These are phyloP conservation scores for Plectus sambesii DNA, from an alignment of 1,140 invertebrate genomes.

Conservation along the genomic window DNA sequence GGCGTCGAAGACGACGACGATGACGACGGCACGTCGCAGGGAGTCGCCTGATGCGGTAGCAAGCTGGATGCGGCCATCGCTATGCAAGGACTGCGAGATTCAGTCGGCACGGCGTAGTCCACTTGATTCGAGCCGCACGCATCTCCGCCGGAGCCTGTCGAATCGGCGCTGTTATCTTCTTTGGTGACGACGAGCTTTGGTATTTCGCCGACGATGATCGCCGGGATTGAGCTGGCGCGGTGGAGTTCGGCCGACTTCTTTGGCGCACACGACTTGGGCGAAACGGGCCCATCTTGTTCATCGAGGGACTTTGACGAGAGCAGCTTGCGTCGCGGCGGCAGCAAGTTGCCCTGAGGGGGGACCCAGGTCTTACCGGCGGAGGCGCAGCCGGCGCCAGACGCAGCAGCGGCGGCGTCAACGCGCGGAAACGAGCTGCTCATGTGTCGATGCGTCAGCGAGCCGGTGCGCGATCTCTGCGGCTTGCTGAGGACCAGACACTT, in stretches of 20 bases:
- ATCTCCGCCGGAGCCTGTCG: no score
- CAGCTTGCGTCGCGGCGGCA: slow-evolving; percentile 14
- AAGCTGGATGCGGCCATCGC: background rate
- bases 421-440: slow-evolving; percentile 15
- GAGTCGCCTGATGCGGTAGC: background rate
- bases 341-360: no score
- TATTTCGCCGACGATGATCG: slow-evolving; percentile 36
- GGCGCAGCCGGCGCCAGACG: slow-evolving; percentile 3
- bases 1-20: no score
- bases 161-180: no score
- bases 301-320: slow-evolving; percentile 23
- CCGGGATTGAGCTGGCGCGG: slow-evolving; percentile 32
- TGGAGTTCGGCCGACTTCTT: slow-evolving; percentile 23
- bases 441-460: slow-evolving; percentile 2
- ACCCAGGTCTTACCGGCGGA: no score
- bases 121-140: no score
- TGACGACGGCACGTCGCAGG: slow-evolving; percentile 51
- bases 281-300: slow-evolving; percentile 24
- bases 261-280: no score
- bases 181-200: slow-evolving; percentile 31
- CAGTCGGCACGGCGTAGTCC: no score
- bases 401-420: background rate
- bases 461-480: background rate
- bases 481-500: slow-evolving; percentile 16
- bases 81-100: no score